Conservation (phyloP, 35 echinoderm and acorn worm species). For the Lytechinus variegatus region DNA sequence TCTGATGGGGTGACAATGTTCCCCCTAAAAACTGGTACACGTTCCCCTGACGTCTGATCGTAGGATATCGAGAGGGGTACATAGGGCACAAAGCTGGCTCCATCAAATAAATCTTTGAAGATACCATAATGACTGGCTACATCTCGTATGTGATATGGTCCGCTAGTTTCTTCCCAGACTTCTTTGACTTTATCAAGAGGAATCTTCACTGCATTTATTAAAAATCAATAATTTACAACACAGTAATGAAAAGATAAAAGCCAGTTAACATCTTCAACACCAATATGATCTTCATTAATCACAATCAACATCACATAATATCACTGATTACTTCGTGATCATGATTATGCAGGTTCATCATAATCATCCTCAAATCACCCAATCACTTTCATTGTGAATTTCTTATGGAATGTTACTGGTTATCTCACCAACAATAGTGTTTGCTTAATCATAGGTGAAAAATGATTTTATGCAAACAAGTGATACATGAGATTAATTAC, state of each 20-base stretch:
- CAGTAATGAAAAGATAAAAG: neutral
- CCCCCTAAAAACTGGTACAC: conserved; percentile 75
- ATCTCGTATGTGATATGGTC: conserved; percentile 77
- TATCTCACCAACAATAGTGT: no score
- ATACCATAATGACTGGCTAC: conserved; percentile 88
- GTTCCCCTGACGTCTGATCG: conserved; percentile 25
- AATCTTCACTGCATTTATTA: conserved; percentile 73
- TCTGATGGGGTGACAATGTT: conserved; percentile 92
- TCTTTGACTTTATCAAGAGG: conserved; percentile 79
- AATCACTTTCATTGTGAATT: no score
- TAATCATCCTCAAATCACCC: neutral
- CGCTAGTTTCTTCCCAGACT: conserved; percentile 74
- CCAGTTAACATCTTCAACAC: neutral
- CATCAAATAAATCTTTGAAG: conserved; percentile 92
- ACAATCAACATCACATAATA: neutral
- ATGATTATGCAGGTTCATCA: neutral
- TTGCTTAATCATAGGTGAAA: no score
- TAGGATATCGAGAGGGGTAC: conserved; percentile 72
- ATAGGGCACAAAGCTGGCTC: conserved; percentile 82
- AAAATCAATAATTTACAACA: neutral
- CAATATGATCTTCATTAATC: neutral
- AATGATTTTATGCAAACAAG: no score
- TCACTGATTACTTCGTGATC: neutral
- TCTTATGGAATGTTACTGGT: no score
- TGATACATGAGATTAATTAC: no score